Conservation (phyloP, 2,797 vertebrate species). For the Coluber constrictor region DNA sequence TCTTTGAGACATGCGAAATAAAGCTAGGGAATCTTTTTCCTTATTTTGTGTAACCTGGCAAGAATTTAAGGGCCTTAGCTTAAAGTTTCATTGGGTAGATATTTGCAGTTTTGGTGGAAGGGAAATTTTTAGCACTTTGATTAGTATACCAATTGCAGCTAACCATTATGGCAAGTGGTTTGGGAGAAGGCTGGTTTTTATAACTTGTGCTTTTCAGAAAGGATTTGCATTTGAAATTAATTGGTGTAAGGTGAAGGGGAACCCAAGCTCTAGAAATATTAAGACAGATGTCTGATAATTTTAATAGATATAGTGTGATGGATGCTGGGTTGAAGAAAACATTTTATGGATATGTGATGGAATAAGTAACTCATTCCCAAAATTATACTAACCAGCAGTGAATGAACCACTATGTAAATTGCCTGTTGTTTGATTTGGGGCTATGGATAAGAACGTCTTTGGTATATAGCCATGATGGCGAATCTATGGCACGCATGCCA, state of each 20-base stretch:
- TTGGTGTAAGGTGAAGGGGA: background rate
- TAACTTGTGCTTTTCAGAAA: background rate
- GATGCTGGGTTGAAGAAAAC: background rate
- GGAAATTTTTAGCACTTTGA: background rate
- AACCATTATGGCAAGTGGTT: no score
- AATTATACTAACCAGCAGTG: background rate
- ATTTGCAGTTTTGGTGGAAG: background rate
- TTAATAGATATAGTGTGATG: background rate
- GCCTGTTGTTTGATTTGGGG: background rate
- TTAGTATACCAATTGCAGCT: background rate
- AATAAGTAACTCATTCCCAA: background rate
- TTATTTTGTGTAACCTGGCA: slow-evolving; percentile 28
- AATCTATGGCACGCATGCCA: no score
- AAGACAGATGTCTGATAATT: background rate
- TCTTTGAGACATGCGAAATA: slow-evolving; percentile 13
- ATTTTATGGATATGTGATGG: background rate
- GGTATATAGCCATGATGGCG: background rate
- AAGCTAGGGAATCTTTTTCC: background rate
- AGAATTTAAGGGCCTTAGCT: background rate
- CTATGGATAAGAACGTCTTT: background rate
- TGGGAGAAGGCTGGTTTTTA: background rate
- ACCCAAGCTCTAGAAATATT: background rate
- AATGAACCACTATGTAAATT: background rate
- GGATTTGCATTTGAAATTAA: background rate
- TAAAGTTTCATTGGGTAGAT: background rate